These are phyloP conservation scores for Bubalus kerabau DNA, from an alignment of 2,113 vertebrate species.

Conservation along the genomic window DNA sequence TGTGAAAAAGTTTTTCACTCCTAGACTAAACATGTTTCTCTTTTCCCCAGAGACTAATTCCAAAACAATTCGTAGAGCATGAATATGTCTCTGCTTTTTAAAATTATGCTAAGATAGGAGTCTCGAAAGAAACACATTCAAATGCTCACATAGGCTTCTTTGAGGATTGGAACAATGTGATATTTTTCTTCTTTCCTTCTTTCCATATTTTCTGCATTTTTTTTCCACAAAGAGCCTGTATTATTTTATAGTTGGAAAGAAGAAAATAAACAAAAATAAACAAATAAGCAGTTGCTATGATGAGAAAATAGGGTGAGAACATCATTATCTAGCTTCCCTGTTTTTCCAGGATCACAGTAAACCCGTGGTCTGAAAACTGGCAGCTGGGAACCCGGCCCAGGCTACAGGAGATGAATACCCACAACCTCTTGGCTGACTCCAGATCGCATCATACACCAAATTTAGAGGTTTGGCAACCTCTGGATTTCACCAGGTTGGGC, in stretches of 20 bases:
- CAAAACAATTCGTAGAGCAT: neutral
- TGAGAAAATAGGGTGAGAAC: neutral
- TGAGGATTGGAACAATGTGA: neutral
- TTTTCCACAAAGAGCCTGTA: neutral
- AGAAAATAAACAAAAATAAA: conserved; percentile 22
- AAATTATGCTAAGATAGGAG: neutral
- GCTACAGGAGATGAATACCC: neutral
- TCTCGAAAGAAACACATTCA: neutral
- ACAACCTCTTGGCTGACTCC: neutral
- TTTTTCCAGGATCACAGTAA: neutral
- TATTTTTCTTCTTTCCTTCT: neutral
- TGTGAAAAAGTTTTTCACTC: neutral
- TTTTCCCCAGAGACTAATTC: neutral
- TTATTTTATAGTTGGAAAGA: neutral
- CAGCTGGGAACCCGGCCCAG: neutral
- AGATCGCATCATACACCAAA: neutral
- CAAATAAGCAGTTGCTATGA: neutral
- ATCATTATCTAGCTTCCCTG: neutral
- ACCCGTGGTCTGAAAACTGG: neutral
- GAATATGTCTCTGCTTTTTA: neutral
- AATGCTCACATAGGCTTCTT: neutral
- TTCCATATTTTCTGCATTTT: neutral
- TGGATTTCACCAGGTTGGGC: neutral
- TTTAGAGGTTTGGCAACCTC: neutral
- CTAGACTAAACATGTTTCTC: neutral